Percentiles rank a stretch among this genome's conserved stretches.
Conservation (phyloP, 2,888 invertebrate genomes). For the Campopleginae sp. region DNA sequence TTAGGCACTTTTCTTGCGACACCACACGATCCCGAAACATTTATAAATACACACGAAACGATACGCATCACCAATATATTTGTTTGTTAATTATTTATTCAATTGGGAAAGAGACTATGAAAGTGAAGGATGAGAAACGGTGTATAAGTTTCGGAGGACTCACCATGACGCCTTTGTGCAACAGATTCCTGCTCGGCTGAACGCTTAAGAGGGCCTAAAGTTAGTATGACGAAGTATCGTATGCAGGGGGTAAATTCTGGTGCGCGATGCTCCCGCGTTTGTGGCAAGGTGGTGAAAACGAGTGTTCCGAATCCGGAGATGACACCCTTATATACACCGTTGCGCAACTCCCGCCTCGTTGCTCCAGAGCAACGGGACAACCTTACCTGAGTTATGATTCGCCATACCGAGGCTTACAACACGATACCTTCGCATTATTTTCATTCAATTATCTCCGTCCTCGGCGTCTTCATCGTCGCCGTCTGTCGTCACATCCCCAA, state of each 20-base stretch:
- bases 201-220: conserved; percentile 14
- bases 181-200: neutral
- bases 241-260: conserved; percentile 17
- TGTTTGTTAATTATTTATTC: neutral
- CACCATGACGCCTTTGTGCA: conserved; percentile 61
- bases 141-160: conserved; percentile 29
- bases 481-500: conserved; percentile 1
- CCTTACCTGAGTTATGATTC: conserved; percentile 82
- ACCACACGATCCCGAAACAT: conserved; percentile 5
- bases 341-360: conserved; percentile 77
- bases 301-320: conserved; percentile 80
- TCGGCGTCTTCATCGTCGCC: conserved; percentile 25
- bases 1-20: conserved; percentile 4
- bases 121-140: neutral
- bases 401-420: conserved; percentile 74
- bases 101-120: neutral
- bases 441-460: conserved; percentile 80
- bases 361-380: conserved; percentile 63
- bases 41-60: neutral
- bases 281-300: conserved; percentile 76
- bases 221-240: conserved; percentile 3
- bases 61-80: neutral
- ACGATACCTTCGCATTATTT: conserved; percentile 82
- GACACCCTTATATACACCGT: conserved; percentile 82
- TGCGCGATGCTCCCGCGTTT: conserved; percentile 70